Evolutionary conservation across 1,140 invertebrate species (phyloP).

Genomic region (Drosophila pandora): DNA sequence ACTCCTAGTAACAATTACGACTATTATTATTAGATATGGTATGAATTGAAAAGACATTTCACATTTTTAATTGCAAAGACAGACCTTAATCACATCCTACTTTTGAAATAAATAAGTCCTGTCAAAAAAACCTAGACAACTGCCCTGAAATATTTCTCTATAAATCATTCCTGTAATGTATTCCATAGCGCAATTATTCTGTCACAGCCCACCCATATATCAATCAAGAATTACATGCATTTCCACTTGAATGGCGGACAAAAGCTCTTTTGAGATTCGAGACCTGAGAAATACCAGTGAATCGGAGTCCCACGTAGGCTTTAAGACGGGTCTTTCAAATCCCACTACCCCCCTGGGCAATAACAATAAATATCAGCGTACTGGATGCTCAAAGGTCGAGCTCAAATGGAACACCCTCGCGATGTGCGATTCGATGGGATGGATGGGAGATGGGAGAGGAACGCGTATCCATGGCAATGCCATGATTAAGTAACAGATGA

Average conservation of each 20-base stretch:
- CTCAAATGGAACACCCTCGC: conserved; percentile 37
- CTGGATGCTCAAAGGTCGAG: conserved; percentile 35
- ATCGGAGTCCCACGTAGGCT: conserved; percentile 19
- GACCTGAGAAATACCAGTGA: conserved; percentile 33
- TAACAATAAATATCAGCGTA: conserved; percentile 50
- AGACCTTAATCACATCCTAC: background rate
- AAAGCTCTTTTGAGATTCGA: conserved; percentile 14
- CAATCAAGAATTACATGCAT: conserved; percentile 20
- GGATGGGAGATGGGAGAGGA: conserved; percentile 19
- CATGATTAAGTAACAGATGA: conserved; percentile 80
- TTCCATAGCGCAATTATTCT: conserved; percentile 20
- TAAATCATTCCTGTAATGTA: conserved; percentile 9
- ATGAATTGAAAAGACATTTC: background rate
- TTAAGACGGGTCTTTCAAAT: conserved; percentile 10
- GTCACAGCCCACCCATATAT: conserved; percentile 31
- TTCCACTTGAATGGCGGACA: conserved; percentile 20
- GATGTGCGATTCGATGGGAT: background rate
- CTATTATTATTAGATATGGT: conserved; percentile 19
- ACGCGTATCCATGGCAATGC: conserved; percentile 75
- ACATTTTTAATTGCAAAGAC: background rate
- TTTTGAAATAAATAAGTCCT: no score
- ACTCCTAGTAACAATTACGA: conserved; percentile 39
- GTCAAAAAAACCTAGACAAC: background rate
- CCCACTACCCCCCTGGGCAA: conserved; percentile 19
- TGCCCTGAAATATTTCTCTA: background rate